phyloP scores from a whole-genome alignment of 1,140 invertebrate genomes.

The Acyrthosiphon pisum region DNA sequence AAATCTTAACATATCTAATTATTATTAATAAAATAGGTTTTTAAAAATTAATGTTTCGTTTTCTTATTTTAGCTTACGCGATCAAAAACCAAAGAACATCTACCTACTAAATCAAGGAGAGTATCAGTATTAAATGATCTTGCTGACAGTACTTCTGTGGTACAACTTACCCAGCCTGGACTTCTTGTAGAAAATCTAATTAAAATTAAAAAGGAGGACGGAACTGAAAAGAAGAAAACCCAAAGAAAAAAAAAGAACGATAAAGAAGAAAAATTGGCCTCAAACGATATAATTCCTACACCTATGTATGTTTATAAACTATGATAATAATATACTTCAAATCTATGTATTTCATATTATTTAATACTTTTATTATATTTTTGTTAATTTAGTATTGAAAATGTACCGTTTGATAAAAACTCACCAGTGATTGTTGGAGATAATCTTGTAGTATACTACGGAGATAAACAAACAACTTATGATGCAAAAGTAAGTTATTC shows the following conservation, averaged over 20 bases:
- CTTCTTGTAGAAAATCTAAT: not conserved
- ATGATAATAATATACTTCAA: not conserved
- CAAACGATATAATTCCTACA: not conserved
- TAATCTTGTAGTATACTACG: conserved; percentile 90
- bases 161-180: not conserved
- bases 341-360: not conserved
- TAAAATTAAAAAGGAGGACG: conserved; percentile 36
- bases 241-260: conserved; percentile 46
- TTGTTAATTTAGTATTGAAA: not conserved
- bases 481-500: conserved; percentile 84
- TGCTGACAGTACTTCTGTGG: too few species aligned
- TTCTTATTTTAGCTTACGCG: not conserved
- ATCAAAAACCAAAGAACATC: conserved; percentile 23
- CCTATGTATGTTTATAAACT: not conserved
- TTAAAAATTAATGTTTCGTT: not conserved
- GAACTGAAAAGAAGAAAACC: not conserved
- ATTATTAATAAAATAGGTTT: too few species aligned
- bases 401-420: not conserved
- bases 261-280: not conserved
- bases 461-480: conserved; percentile 78
- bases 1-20: too few species aligned
- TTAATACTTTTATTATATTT: not conserved
- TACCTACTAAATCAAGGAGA: not conserved
- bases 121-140: not conserved
- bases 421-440: conserved; percentile 68